Base-by-base conservation (phyloP, 2,888 invertebrate genomes). In the Luffia ferchaultella region DNA sequence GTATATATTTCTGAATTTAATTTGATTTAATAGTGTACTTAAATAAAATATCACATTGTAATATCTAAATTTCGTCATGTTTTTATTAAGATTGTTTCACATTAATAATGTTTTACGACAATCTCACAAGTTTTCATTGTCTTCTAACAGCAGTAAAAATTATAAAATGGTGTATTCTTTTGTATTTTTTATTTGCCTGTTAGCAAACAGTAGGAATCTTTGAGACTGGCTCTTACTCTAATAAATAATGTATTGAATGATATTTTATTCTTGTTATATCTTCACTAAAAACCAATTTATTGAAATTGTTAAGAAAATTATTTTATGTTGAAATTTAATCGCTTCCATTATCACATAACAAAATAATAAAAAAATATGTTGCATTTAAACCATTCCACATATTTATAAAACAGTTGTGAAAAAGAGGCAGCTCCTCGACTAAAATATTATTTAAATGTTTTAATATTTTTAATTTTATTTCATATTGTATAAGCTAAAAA, bases 351-450 rank as follows among this genome's bases (percentile, higher is more conserved):
- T n/a, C n/a, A n/a, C n/a, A n/a, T n/a, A n/a, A n/a, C n/a, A n/a
- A n/a, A n/a, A n/a, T n/a, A n/a, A n/a, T n/a, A n/a, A 41, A 40
- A 7, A 48, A 48, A 42, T 41, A 9, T 20, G 30, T 16, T 50
- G 54, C 54, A 54, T 54, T 54, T 54, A 54, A 2, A 16, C 41
- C 52, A 54, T 54, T 54, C 54, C 54, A 49, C 19, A 9, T 17
- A 20, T 20, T 30, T 16, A 5, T 1, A 30, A 20, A 16, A 17
- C 7, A 2, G 19, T 48, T 48, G 48, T 48, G 42, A 42, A 42
- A 2, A 3, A 42, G 42, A 19, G 42, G 48, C 48, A 42, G 42
- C 15, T 18, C 15, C 18, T 17, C n/a, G 2, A 41, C 18, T 47
- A 18, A 30, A n/a, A 20, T 30, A 46, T 45, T n/a, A n/a, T n/a